Percentiles rank a stretch among this genome's conserved stretches.
Evolutionary conservation across 2,797 vertebrate species (phyloP).

Genomic region (Tamandua tetradactyla): DNA sequence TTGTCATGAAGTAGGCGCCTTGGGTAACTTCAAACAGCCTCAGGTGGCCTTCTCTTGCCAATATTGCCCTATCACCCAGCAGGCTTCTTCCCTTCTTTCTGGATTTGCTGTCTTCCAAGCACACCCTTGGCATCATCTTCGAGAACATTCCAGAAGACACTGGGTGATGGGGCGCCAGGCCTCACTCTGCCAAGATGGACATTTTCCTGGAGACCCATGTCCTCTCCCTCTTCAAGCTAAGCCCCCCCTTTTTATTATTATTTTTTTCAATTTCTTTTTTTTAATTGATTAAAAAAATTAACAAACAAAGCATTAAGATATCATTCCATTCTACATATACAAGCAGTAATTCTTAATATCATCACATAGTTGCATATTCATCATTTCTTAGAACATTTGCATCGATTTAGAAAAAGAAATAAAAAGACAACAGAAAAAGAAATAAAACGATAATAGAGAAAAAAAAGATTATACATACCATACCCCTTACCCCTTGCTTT

Average conservation of each 20-base stretch:
- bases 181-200: not conserved
- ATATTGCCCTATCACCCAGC: not conserved
- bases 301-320: no score
- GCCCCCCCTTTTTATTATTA: constrained; percentile 59
- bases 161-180: not conserved
- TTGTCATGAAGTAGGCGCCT: not conserved
- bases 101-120: not conserved
- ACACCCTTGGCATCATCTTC: not conserved
- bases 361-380: no score
- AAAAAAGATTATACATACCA: no score
- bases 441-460: no score
- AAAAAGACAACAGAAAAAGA: no score
- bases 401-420: no score
- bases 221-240: constrained; percentile 25
- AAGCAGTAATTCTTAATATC: no score
- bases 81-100: not conserved
- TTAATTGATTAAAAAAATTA: no score
- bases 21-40: not conserved
- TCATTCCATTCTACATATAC: no score
- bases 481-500: no score
- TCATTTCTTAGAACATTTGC: no score
- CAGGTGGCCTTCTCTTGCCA: not conserved
- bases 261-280: no score
- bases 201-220: constrained; percentile 67
- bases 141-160: not conserved